Evolutionary conservation across 2,888 invertebrate genomes (phyloP), one percentile per base, ranked within the genome.

Genomic region (Theodoxus fluviatilis): DNA sequence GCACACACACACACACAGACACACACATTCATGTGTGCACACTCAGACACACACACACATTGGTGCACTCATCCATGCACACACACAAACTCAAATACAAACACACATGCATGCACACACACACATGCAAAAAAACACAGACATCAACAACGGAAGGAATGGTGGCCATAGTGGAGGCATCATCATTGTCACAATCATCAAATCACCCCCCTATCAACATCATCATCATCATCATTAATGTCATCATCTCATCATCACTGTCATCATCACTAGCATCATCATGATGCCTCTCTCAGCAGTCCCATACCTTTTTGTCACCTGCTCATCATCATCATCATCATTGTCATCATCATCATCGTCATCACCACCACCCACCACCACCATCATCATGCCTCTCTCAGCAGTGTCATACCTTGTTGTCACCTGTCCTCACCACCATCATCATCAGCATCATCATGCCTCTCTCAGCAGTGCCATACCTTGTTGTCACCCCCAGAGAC

Each of bases 401-500:
- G n/a, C n/a, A n/a, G n/a, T n/a, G n/a, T n/a, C n/a, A n/a, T n/a
- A n/a, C n/a, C n/a, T n/a, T n/a, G n/a, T n/a, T n/a, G n/a, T n/a
- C n/a, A n/a, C n/a, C n/a, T n/a, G n/a, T 55, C 15, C 35, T 55
- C 38, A 55, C 37, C 28, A 55, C 25, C 25, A 55, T 55, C 25
- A 33, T 68, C 38, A 55, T 68, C n/a, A 55, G 35, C 22, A 25
- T 38, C 38, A 68, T 25, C 38, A 18, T 65, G 43, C 15, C 43
- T 25, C 15, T 65, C 25, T 25, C 25, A 43, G 25, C 25, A 31
- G 28, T n/a, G n/a, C n/a, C 79, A 75, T 71, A 98, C 96, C 90
- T 97, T 98, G 86, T 98, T 99, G 84, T 99, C 98, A 9, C 98
- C 98, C 33, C 98, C 97, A 15, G 97, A 96, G 0, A 99, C 95